phyloP scores from a whole-genome alignment of 1,140 invertebrate species.

The Leptinotarsa undecemlineata region DNA sequence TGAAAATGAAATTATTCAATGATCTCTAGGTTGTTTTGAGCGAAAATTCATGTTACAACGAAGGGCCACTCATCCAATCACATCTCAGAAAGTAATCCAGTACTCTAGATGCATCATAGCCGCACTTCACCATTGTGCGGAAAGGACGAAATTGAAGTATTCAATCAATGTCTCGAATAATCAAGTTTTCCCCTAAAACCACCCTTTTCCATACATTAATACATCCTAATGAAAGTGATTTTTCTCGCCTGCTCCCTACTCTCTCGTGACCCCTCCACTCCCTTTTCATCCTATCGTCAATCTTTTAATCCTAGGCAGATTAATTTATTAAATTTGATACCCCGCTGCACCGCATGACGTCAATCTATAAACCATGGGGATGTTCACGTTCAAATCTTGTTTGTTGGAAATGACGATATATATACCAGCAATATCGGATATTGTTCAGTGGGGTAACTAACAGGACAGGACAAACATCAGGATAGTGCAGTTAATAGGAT shows the following conservation, averaged over 20 bases:
- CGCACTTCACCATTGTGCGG: too few species aligned
- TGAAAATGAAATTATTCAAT: too few species aligned
- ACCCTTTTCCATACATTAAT: constrained; percentile 1
- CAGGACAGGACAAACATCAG: constrained; percentile 23
- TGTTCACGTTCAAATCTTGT: constrained; percentile 5
- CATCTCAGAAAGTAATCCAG: too few species aligned
- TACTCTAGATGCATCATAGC: too few species aligned
- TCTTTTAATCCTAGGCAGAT: background rate
- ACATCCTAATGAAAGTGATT: constrained; percentile 6
- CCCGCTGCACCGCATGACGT: background rate
- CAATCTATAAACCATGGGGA: constrained; percentile 4
- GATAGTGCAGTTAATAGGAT: constrained; percentile 24
- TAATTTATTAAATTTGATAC: constrained; percentile 7
- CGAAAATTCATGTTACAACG: too few species aligned
- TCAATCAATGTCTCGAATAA: too few species aligned
- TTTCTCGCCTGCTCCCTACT: background rate
- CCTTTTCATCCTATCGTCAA: background rate
- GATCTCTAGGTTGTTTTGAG: too few species aligned
- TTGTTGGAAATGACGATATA: constrained; percentile 11
- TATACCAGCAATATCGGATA: constrained; percentile 7
- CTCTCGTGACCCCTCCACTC: background rate
- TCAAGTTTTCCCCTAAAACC: background rate
- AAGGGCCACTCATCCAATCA: too few species aligned
- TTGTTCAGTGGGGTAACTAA: constrained; percentile 11
- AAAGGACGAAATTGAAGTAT: too few species aligned